These are phyloP conservation scores for Pollicipes pollicipes DNA, from an alignment of 1,140 invertebrate genomes.

Conservation along the genomic window DNA sequence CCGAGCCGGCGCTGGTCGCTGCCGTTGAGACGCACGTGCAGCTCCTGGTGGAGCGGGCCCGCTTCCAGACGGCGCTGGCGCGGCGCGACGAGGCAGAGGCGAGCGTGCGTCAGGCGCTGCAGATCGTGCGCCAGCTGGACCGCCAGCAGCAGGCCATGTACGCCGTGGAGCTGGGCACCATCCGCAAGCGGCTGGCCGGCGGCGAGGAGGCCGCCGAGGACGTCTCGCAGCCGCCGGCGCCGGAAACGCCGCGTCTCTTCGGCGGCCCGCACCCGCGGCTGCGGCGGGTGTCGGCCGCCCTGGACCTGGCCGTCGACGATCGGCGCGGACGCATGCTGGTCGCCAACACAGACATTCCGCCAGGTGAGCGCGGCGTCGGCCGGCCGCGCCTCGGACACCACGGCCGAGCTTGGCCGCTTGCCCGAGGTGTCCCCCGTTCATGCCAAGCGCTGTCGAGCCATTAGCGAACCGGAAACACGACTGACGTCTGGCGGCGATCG, in stretches of 20 bases:
- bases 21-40: too few relatives aligned
- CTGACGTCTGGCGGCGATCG: too few relatives aligned
- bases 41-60: too few relatives aligned
- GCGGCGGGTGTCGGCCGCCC: constrained; percentile 11
- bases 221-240: too few relatives aligned
- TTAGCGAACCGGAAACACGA: too few relatives aligned
- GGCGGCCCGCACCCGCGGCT: constrained; percentile 12
- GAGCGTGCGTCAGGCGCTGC: constrained; percentile 8
- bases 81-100: neutral
- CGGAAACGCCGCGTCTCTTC: constrained; percentile 10
- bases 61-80: too few relatives aligned
- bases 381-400: too few relatives aligned
- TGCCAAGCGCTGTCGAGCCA: too few relatives aligned
- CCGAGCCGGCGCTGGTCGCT: too few relatives aligned
- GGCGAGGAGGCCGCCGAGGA: neutral
- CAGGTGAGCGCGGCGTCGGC: constrained; percentile 15
- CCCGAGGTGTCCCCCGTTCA: too few relatives aligned
- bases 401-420: too few relatives aligned
- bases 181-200: neutral
- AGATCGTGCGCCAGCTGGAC: constrained; percentile 2
- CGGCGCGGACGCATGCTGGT: constrained; percentile 14
- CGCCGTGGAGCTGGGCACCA: neutral
- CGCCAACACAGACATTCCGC: constrained; percentile 16
- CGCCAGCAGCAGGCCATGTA: neutral
- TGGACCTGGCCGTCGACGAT: constrained; percentile 12